Evolutionary conservation across 1,140 invertebrate genomes (phyloP), one percentile per base, ranked within the genome.

Genomic region (Drosophila repletoides): DNA sequence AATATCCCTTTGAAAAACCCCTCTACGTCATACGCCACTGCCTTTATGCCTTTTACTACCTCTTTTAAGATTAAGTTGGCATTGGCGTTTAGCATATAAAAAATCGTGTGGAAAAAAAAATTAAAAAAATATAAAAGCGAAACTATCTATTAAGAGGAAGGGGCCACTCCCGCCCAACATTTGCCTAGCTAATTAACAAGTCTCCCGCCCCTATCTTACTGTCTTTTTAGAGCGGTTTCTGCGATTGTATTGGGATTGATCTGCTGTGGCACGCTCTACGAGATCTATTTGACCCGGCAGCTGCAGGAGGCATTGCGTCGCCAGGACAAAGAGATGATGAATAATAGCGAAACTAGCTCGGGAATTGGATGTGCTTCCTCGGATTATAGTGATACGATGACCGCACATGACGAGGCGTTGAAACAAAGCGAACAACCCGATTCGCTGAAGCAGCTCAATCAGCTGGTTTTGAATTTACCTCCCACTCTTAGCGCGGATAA

Each of bases 261-360:
- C 61, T 90, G 93, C 2, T 74, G 91, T 3, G 95, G 94, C 10
- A 94, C 93, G 0, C 76, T 90, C 6, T 94, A 94, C 76, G 93
- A 94, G 89, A 89, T 93, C 77, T 91, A 90, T 36, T 75, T 93
- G 60, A 90, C 90, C 3, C 84, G 89, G 2, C 90, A 88, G 7
- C 89, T 92, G 19, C 74, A 90, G 59, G 75, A 76, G 66, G 83
- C 75, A 5, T 41, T 89, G 40, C 77, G 76, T 5, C 74, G 52
- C n/a, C 86, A 88, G 60, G 84, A 90, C 55, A 89, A 90, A 64
- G 84, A 90, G 56, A 81, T 87, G 75, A 87, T 89, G 77, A 88
- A 89, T 48, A 88, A 90, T 52, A 89, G 89, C 15, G 88, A 90
- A 33, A 90, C 89, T 0, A 89, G 87, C 12, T 90, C 89, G n/a